Base-by-base conservation (phyloP, 2,888 invertebrate species). In the Dryomyza anilis region DNA sequence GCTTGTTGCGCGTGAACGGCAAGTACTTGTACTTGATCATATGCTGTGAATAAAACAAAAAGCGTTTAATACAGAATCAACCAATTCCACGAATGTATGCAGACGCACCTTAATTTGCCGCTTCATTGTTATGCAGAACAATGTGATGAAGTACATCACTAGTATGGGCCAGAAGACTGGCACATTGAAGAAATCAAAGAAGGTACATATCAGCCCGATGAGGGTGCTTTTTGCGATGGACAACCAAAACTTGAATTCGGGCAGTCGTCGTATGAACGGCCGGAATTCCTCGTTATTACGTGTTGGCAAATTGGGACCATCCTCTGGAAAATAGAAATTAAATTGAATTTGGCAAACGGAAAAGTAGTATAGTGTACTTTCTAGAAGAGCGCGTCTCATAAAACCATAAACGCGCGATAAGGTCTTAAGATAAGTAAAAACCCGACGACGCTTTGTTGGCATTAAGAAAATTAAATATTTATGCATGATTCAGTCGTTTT, bases 81-180 rank as follows among this genome's bases (percentile, higher is more conserved):
- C 52, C n/a, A n/a, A 16, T 36, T 45, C 60, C 29, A 16, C 19
- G 3, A 45, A 36, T 1, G 19, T 4, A 4, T 5, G 46, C n/a
- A n/a, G n/a, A 50, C 65, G 87, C 85, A 97, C 97, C 91, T 93
- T 98, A 78, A 99, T 99, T 87, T 99, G 99, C 79, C 98, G 90
- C 86, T 98, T 99, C 98, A 99, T 98, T 65, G 99, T 99, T 81
- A 99, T 94, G 85, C 95, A 94, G 85, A 98, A 95, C 74, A 99
- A 86, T 65, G 98, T 96, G 81, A 99, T 94, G 86, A 99, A 99
- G 86, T 99, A 99, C 94, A 99, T 95, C 78, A 99, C 97, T 83
- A 99, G 88, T 78, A 99, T 99, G 67, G 99, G 99, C 99, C 99
- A 99, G 86, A 99, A 99, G 77, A 99, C 99, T 81, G 99, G 99